Percentiles rank a stretch among this genome's conserved stretches.
These are phyloP conservation scores for Megathymus violae DNA, from an alignment of 1,140 invertebrate species.

Conservation along the genomic window DNA sequence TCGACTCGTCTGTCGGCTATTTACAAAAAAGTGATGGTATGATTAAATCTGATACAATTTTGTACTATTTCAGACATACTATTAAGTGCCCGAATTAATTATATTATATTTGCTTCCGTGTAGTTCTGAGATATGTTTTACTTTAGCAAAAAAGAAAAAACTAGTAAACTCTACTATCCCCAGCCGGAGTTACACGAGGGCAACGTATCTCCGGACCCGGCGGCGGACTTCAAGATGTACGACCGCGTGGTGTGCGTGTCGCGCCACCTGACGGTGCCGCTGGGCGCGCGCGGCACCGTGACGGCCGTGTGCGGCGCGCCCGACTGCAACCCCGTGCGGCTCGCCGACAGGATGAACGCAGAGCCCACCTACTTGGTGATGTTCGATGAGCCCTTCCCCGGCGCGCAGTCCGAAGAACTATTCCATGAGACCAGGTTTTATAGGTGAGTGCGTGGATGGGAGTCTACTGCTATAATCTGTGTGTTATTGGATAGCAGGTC, in stretches of 20 bases:
- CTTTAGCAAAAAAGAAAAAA: too few relatives aligned
- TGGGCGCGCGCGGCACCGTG: slow-evolving; percentile 92
- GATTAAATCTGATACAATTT: too few relatives aligned
- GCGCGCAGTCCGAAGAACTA: slow-evolving; percentile 85
- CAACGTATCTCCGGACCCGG: slow-evolving; percentile 86
- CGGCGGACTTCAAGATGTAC: slow-evolving; percentile 87
- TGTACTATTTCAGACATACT: too few relatives aligned
- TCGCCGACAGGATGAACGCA: slow-evolving; percentile 69
- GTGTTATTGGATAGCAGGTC: too few relatives aligned
- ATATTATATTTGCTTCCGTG: too few relatives aligned
- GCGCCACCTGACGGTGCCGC: slow-evolving; percentile 89
- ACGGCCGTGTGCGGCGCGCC: slow-evolving; percentile 87
- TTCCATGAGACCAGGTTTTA: slow-evolving; percentile 79
- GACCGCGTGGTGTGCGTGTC: slow-evolving; percentile 93
- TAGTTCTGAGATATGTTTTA: too few relatives aligned
- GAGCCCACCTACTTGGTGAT: slow-evolving; percentile 89
- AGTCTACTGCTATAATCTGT: too few relatives aligned
- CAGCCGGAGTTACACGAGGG: slow-evolving; percentile 83
- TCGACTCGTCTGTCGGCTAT: too few relatives aligned
- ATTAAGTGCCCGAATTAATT: too few relatives aligned
- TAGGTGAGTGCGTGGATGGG: slow-evolving; percentile 53
- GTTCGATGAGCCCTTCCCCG: slow-evolving; percentile 90
- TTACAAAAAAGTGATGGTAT: too few relatives aligned
- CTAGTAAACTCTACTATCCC: slow-evolving; percentile 18
- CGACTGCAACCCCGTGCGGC: slow-evolving; percentile 71